Percentiles rank a stretch among this genome's conserved stretches.
phyloP scores from a whole-genome alignment of 2,113 vertebrate genomes.

The Cyanoramphus novaezelandiae region DNA sequence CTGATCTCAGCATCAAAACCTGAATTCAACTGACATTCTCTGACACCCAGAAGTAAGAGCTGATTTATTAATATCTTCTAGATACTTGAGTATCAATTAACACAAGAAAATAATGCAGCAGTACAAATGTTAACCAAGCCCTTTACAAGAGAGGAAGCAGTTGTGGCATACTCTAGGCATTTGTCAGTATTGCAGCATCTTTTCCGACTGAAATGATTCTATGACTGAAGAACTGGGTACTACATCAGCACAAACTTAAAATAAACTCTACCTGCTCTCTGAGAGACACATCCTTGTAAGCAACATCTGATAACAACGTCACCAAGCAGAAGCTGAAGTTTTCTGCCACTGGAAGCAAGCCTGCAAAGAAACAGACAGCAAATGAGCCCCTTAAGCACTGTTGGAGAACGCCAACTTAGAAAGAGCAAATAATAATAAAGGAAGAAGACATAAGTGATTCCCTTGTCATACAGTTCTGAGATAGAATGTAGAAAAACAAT shows the following conservation, averaged over 20 bases:
- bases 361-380: constrained; percentile 63
- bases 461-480: background rate
- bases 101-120: background rate
- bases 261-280: constrained; percentile 82
- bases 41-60: background rate
- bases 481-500: background rate
- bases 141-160: background rate
- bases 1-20: background rate
- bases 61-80: background rate
- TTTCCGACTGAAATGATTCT: background rate
- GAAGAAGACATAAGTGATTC: background rate
- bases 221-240: background rate
- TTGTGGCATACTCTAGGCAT: background rate
- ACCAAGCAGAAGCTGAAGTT: constrained; percentile 95
- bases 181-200: accelerated
- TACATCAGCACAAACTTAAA: background rate
- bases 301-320: constrained; percentile 90
- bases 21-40: background rate
- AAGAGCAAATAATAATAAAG: background rate
- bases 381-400: background rate
- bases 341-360: constrained; percentile 90
- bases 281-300: constrained; percentile 84
- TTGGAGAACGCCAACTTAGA: background rate
- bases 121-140: background rate
- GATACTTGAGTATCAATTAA: background rate